phyloP scores from a whole-genome alignment of 2,113 vertebrate genomes.

The Aegithalos caudatus region DNA sequence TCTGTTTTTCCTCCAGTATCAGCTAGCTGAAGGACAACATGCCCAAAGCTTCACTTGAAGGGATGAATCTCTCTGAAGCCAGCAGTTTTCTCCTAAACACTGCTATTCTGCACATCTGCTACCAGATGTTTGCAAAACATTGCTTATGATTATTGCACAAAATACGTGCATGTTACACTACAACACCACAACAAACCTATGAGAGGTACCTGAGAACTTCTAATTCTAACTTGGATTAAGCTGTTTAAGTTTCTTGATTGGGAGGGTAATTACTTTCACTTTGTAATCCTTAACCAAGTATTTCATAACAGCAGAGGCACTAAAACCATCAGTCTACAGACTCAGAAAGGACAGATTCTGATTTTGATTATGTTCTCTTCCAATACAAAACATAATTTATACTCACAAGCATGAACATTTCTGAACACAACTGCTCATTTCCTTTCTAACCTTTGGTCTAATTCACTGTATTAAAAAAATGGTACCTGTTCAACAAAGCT shows the following conservation, averaged over 20 bases:
- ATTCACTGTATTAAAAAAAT: background rate
- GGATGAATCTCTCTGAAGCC: background rate
- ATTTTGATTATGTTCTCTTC: background rate
- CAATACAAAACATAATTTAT: background rate
- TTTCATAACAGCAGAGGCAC: background rate
- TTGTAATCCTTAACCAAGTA: background rate
- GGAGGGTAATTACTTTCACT: background rate
- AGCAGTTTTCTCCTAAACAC: background rate
- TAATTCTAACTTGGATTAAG: background rate
- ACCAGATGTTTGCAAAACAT: background rate
- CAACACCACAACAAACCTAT: background rate
- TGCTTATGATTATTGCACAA: background rate
- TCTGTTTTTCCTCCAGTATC: background rate
- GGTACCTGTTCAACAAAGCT: background rate
- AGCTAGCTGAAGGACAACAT: background rate
- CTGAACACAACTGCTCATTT: background rate
- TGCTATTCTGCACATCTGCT: background rate
- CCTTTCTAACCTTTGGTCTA: background rate
- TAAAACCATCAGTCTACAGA: background rate
- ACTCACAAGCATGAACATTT: background rate
- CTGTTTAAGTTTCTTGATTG: background rate
- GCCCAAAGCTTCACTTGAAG: background rate
- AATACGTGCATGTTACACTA: background rate
- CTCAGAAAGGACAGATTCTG: background rate
- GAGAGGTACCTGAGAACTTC: background rate